phyloP scores from a whole-genome alignment of 2,113 vertebrate genomes.

The Oncorhynchus nerka region DNA sequence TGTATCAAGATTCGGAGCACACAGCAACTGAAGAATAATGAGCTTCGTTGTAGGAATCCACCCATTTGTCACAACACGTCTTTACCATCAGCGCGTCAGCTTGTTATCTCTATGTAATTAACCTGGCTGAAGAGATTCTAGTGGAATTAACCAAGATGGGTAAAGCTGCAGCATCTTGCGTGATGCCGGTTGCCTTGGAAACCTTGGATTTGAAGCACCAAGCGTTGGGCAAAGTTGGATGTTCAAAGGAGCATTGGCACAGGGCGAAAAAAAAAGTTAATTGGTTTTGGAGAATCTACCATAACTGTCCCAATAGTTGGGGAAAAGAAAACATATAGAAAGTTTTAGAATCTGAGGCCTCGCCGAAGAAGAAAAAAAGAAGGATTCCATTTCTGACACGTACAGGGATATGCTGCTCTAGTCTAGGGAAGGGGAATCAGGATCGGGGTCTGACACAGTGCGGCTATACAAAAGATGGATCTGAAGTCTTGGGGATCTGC shows the following conservation, averaged over 20 bases:
- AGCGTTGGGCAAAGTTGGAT: conserved; percentile 47
- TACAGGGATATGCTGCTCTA: conserved; percentile 59
- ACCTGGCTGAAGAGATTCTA: conserved; percentile 51
- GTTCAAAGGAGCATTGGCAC: conserved; percentile 43
- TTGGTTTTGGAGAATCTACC: conserved; percentile 67
- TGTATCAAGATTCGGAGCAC: conserved; percentile 29
- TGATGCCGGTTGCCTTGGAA: conserved; percentile 66
- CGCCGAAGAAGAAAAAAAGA: conserved; percentile 40
- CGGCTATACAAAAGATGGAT: conserved; percentile 68
- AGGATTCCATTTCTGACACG: conserved; percentile 41
- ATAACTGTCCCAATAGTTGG: conserved; percentile 56
- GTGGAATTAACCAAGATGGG: conserved; percentile 44
- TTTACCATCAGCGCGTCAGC: conserved; percentile 24
- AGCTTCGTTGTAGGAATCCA: conserved; percentile 51
- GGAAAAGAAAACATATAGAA: conserved; percentile 43
- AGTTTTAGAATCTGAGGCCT: conserved; percentile 54
- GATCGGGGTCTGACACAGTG: conserved; percentile 64
- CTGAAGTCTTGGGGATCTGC: conserved; percentile 69
- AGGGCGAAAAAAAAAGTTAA: conserved; percentile 42
- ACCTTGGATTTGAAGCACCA: conserved; percentile 49
- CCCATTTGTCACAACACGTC: conserved; percentile 23
- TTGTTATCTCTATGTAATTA: conserved; percentile 60
- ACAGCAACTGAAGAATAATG: conserved; percentile 54
- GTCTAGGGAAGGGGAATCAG: conserved; percentile 55
- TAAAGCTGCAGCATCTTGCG: conserved; percentile 35